Percentiles rank a stretch among this genome's conserved stretches.
Conservation (phyloP, 2,797 vertebrate species). For the Acrossocheilus wenchowensis region DNA sequence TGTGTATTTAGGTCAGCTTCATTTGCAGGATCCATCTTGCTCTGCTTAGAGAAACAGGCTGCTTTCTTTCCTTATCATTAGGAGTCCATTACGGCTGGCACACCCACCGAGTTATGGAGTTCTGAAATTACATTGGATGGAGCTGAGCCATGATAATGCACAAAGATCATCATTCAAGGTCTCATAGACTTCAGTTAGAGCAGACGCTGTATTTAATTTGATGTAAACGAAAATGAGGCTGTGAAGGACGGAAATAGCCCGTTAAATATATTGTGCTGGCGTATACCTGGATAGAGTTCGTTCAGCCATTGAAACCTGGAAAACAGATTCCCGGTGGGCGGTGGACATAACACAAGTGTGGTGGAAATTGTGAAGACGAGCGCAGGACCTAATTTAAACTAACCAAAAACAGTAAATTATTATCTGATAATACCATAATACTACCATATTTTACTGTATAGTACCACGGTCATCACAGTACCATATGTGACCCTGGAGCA, state of each 20-base stretch:
- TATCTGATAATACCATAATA: no score
- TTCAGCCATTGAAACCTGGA: neutral
- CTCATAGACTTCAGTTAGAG: conserved; percentile 10
- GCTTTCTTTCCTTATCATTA: conserved; percentile 57
- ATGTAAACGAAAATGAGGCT: conserved; percentile 23
- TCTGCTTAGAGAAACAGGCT: conserved; percentile 42
- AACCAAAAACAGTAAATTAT: neutral
- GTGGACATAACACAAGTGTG: neutral
- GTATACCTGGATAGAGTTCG: neutral
- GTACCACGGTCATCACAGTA: neutral
- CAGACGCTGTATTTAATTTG: conserved; percentile 23
- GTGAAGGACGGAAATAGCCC: conserved; percentile 9
- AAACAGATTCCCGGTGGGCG: neutral
- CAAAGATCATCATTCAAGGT: conserved; percentile 35
- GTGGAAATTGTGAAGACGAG: neutral
- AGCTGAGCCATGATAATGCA: conserved; percentile 27
- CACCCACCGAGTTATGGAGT: conserved; percentile 39
- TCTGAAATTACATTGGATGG: conserved; percentile 41
- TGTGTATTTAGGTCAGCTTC: conserved; percentile 56
- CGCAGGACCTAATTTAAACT: neutral
- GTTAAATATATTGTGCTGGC: neutral
- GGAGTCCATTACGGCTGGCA: conserved; percentile 49
- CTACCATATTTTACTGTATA: neutral
- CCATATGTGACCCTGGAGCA: neutral
- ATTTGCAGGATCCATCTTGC: conserved; percentile 45